Evolutionary conservation across 2,113 vertebrate species (phyloP).

Genomic region (Bucco capensis): DNA sequence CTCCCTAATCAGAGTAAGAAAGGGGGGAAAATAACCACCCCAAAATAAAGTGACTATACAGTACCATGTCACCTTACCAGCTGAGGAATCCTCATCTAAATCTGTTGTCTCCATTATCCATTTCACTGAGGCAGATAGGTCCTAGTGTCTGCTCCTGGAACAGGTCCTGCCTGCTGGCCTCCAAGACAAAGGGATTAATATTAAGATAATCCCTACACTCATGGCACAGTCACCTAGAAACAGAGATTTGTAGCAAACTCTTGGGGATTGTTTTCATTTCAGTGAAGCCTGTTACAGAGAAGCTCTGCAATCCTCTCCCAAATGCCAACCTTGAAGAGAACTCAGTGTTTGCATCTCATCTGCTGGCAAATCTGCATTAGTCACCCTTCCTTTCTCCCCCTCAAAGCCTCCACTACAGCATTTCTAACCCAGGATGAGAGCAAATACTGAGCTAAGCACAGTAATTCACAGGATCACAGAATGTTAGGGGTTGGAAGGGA

Average conservation of each 20-base stretch:
- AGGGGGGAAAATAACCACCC: background rate
- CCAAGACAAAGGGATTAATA: background rate
- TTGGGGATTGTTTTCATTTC: background rate
- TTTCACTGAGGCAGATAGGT: background rate
- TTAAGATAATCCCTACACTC: background rate
- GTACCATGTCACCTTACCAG: background rate
- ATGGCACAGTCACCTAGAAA: background rate
- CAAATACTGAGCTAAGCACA: background rate
- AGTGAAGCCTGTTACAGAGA: rapidly evolving
- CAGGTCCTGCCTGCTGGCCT: background rate
- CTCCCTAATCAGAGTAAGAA: background rate
- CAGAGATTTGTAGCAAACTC: background rate
- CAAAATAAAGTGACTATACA: background rate
- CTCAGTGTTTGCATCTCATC: background rate
- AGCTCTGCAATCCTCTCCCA: background rate
- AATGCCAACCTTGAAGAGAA: background rate
- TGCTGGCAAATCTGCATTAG: background rate
- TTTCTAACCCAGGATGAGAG: rapidly evolving
- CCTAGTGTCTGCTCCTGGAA: background rate
- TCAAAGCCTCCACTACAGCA: background rate
- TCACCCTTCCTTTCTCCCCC: background rate
- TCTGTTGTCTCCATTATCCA: background rate
- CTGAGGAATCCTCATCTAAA: background rate
- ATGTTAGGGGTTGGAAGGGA: too few species aligned
- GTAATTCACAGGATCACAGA: too few species aligned